These are phyloP conservation scores for Amphiprion clarkii DNA, from an alignment of 2,797 vertebrate species.

Conservation along the genomic window DNA sequence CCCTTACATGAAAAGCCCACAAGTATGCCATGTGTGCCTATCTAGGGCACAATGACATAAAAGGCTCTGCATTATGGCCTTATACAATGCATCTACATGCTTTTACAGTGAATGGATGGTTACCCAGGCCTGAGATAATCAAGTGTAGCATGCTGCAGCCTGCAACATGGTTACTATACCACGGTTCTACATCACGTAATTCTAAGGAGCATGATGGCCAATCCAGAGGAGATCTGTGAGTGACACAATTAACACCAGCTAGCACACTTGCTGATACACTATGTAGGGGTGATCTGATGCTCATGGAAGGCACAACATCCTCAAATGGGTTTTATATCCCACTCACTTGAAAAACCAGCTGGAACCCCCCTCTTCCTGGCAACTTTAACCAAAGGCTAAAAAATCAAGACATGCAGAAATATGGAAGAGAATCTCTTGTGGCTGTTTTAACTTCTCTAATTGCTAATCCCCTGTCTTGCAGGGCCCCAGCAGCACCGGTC, in stretches of 20 bases:
- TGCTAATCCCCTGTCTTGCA: constrained; percentile 1
- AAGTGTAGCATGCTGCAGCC: too few relatives aligned
- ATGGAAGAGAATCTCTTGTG: constrained; percentile 3
- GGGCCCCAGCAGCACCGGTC: neutral
- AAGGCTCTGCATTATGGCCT: neutral
- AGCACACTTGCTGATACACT: constrained; percentile 24
- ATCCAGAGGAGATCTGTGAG: constrained; percentile 4
- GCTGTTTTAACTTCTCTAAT: constrained; percentile 14
- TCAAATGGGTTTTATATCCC: neutral
- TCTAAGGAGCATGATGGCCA: constrained; percentile 10
- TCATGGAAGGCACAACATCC: constrained; percentile 9
- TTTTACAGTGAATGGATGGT: neutral
- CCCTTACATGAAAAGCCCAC: too few relatives aligned
- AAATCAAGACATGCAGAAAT: constrained; percentile 10
- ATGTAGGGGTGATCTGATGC: constrained; percentile 11
- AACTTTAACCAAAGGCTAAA: neutral
- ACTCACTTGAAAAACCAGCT: constrained; percentile 2
- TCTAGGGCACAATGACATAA: neutral
- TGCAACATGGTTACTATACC: neutral
- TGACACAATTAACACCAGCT: constrained; percentile 31
- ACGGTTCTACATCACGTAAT: constrained; percentile 4
- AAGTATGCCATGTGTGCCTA: neutral
- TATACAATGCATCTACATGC: neutral
- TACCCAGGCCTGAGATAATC: too few relatives aligned
- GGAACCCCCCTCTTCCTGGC: neutral